These are phyloP conservation scores for Cherax destructor DNA, from an alignment of 1,140 invertebrate genomes.

Conservation along the genomic window DNA sequence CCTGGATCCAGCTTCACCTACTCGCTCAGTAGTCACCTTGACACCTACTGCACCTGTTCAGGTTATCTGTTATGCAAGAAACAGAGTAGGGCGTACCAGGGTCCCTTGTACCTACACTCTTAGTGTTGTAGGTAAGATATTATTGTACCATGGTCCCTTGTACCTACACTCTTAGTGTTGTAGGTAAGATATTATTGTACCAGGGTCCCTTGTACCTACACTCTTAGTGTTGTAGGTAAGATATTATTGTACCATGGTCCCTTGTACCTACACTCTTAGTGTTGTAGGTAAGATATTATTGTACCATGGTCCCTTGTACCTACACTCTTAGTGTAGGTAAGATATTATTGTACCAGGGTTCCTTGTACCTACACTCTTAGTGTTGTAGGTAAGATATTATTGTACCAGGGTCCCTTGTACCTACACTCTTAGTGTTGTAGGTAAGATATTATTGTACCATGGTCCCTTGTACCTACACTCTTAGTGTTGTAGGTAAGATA, in stretches of 20 bases:
- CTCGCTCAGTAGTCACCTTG: slow-evolving; percentile 18
- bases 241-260: slow-evolving; percentile 31
- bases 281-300: slow-evolving; percentile 49
- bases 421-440: slow-evolving; percentile 34
- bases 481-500: slow-evolving; percentile 38
- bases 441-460: slow-evolving; percentile 35
- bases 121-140: slow-evolving; percentile 11
- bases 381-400: slow-evolving; percentile 44
- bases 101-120: slow-evolving; percentile 48
- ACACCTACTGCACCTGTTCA: neutral
- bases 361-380: slow-evolving; percentile 42
- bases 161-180: slow-evolving; percentile 37
- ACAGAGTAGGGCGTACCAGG: slow-evolving; percentile 23
- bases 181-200: slow-evolving; percentile 44
- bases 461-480: slow-evolving; percentile 43
- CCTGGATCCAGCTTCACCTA: slow-evolving; percentile 18
- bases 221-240: slow-evolving; percentile 33
- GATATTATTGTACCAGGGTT: slow-evolving; percentile 29
- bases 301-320: slow-evolving; percentile 38
- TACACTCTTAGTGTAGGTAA: slow-evolving; percentile 38
- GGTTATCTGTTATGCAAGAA: slow-evolving; percentile 47
- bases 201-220: slow-evolving; percentile 45
- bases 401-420: slow-evolving; percentile 42
- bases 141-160: slow-evolving; percentile 33
- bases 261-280: slow-evolving; percentile 37